Evolutionary conservation across 2,888 invertebrate genomes (phyloP).

Genomic region (Pseudococcus jackbeardsleyi): DNA sequence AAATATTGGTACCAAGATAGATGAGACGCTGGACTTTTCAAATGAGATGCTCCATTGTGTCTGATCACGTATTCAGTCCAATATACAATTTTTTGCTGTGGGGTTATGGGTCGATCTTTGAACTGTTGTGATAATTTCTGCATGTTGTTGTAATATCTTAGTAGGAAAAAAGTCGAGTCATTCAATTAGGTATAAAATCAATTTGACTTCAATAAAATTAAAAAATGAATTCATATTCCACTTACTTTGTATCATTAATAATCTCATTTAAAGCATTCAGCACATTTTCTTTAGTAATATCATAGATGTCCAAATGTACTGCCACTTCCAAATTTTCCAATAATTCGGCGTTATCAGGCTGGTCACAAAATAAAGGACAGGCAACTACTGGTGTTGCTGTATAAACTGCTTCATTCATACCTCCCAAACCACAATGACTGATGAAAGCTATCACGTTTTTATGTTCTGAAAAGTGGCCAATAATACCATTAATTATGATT

Average conservation of each 20-base stretch:
- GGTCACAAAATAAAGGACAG: not conserved
- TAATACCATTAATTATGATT: not conserved
- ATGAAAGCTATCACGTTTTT: slow-evolving; percentile 23
- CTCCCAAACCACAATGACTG: not conserved
- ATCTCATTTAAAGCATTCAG: not conserved
- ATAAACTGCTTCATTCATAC: not conserved
- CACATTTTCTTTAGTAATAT: not conserved
- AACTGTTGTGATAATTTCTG: not conserved
- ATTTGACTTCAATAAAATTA: too few relatives aligned
- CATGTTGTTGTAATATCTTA: slow-evolving; percentile 52
- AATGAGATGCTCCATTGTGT: slow-evolving; percentile 62
- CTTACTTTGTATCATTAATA: not conserved
- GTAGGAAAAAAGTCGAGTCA: not conserved
- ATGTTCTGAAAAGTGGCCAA: not conserved
- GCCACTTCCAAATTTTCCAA: not conserved
- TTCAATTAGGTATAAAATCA: too few relatives aligned
- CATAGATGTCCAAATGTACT: not conserved
- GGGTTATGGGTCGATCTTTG: slow-evolving; percentile 57
- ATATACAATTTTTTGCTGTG: slow-evolving; percentile 53
- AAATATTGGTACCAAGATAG: slow-evolving; percentile 57
- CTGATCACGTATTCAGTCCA: slow-evolving; percentile 64
- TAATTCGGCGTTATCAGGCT: not conserved
- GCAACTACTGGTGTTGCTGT: not conserved
- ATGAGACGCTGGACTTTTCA: slow-evolving; percentile 36
- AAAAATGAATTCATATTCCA: not conserved